Evolutionary conservation across 2,888 invertebrate species (phyloP), one percentile per base, ranked within the genome.

Genomic region (Tineola bisselliella): DNA sequence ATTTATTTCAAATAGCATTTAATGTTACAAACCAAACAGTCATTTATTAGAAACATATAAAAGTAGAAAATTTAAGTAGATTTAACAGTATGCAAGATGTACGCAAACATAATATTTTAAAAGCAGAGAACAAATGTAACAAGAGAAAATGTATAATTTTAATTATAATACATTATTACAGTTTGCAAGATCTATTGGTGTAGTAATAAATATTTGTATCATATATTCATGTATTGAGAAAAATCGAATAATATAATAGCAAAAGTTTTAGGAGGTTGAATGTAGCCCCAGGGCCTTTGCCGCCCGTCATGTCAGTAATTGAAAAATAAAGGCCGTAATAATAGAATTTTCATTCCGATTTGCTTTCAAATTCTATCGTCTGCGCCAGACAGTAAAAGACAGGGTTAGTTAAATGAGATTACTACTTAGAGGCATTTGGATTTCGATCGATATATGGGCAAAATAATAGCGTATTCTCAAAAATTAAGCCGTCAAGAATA

Each of bases 241-340:
- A 48, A 48, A 48, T 13, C 5, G 10, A 48, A 48, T 17, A 5
- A 15, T 11, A 48, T 48, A 18, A 48, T 5, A 48, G 13, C 48
- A 48, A 6, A 38, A 38, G 38, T 38, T 38, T n/a, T 38, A n/a
- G 38, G 38, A 38, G 38, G 5, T 38, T 38, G 38, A 38, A 6
- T 10, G 38, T 12, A 12, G 38, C 82, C 84, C 84, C 76, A 75
- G 77, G 84, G 81, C 83, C 74, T 72, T 63, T 70, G 68, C 70
- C 68, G 75, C 73, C 67, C 74, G 69, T 73, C 79, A 77, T 77
- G 73, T 67, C 74, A 77, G 87, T 86, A 87, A 87, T 87, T 87
- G 87, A 84, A 86, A 87, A 87, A 86, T 87, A 87, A 86, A 86
- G 83, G 75, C 81, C 79, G 81, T 82, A 81, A 86, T 87, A 86